Evolutionary conservation across 2,888 invertebrate species (phyloP).

Genomic region (Buathra laborator): DNA sequence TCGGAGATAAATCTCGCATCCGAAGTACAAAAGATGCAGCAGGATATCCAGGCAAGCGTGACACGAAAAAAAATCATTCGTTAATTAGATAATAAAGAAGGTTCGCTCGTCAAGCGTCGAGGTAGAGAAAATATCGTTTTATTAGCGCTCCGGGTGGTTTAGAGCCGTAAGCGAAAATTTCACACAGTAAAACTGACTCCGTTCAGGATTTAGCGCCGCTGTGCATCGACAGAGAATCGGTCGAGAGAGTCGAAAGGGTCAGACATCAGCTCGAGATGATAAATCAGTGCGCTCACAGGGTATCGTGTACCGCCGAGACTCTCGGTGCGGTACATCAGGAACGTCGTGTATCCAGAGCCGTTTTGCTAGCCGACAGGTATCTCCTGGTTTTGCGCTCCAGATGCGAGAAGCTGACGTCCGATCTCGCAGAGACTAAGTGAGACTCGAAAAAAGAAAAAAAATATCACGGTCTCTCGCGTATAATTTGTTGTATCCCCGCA

Average conservation of each 20-base stretch:
- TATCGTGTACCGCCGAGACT: slow-evolving; percentile 82
- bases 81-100: slow-evolving; percentile 31
- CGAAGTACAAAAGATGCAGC: slow-evolving; percentile 80
- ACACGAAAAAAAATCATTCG: slow-evolving; percentile 11
- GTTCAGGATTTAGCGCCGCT: slow-evolving; percentile 80
- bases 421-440: slow-evolving; percentile 83
- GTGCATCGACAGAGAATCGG: slow-evolving; percentile 82
- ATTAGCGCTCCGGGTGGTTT: neutral
- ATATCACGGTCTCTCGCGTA: slow-evolving; percentile 21
- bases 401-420: slow-evolving; percentile 80
- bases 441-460: slow-evolving; percentile 51
- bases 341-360: slow-evolving; percentile 79
- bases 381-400: slow-evolving; percentile 79
- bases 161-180: neutral
- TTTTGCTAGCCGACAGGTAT: slow-evolving; percentile 81
- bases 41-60: slow-evolving; percentile 80
- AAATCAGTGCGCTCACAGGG: slow-evolving; percentile 79
- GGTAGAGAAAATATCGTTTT: slow-evolving; percentile 34
- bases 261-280: slow-evolving; percentile 81
- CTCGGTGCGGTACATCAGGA: slow-evolving; percentile 83
- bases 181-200: slow-evolving; percentile 32
- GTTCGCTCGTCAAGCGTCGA: slow-evolving; percentile 32
- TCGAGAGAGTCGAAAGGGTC: slow-evolving; percentile 81
- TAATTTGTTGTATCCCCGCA: slow-evolving; percentile 35
- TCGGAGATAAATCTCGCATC: slow-evolving; percentile 80